Percentiles rank a stretch among this genome's conserved stretches.
Evolutionary conservation across 2,113 vertebrate species (phyloP).

Genomic region (Epinephelus lanceolatus): DNA sequence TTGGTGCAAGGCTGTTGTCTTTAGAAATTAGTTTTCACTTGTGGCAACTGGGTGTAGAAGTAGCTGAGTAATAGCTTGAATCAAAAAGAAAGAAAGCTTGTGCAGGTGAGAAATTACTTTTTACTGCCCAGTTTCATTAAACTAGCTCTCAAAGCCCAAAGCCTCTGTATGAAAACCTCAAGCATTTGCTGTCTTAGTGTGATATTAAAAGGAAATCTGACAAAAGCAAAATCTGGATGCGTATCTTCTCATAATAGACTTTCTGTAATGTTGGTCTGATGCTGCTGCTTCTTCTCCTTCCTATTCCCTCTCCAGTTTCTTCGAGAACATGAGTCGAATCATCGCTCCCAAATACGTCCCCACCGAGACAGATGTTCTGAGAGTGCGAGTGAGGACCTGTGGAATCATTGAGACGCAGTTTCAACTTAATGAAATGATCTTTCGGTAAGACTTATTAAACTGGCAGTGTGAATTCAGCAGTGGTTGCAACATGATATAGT

Average conservation of each 20-base stretch:
- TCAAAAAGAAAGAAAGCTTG: not conserved
- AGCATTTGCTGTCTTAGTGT: not conserved
- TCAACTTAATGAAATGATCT: conserved; percentile 71
- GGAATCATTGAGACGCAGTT: conserved; percentile 85
- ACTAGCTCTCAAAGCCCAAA: not conserved
- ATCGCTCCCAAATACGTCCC: conserved; percentile 81
- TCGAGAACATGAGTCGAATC: conserved; percentile 83
- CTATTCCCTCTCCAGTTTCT: conserved; percentile 74
- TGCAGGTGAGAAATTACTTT: not conserved
- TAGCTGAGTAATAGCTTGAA: not conserved
- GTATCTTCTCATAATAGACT: not conserved
- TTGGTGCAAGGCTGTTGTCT: not conserved
- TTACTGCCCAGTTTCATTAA: not conserved
- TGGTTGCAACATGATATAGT: not conserved
- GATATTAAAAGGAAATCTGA: not conserved
- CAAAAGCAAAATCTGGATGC: not conserved
- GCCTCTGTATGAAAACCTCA: no score
- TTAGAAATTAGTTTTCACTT: not conserved
- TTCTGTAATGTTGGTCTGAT: not conserved
- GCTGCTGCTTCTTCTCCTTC: not conserved
- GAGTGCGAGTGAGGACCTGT: conserved; percentile 82
- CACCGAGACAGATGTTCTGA: conserved; percentile 79
- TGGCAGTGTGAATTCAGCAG: not conserved
- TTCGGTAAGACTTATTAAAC: conserved; percentile 73
- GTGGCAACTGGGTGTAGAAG: not conserved